Base-by-base conservation (phyloP, 2,797 vertebrate species). In the Sphenodon punctatus region DNA sequence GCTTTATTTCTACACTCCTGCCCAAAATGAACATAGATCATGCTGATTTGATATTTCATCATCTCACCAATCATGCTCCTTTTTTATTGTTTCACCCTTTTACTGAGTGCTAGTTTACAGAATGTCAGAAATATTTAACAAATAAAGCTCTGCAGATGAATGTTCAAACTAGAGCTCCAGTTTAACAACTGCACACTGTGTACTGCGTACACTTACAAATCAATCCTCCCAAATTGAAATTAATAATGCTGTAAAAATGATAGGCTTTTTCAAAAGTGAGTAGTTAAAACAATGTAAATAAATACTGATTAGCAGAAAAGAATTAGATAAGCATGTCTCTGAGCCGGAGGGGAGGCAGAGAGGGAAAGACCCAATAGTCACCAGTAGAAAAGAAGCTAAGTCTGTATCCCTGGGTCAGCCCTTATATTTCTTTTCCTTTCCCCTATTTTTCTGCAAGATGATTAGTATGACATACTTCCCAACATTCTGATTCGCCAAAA, bases 201-300 rank as follows among this genome's bases (percentile, higher is more conserved):
- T 59, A 88, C 88, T 49, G 48, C 53, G 78, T 59, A 27, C 80
- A 87, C 78, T 87, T 90, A 85, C 63, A 71, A 78, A 78, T 78
- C 78, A 75, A 25, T 76, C 39, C 45, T 75, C 82, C 88, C 81
- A 63, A 86, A 86, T 30, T 56, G 75, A 88, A 93, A 91, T 80
- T 55, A 91, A 79, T 80, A 83, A 69, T 49, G 42, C 74, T 80
- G 82, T 78, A 80, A 66, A 75, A 85, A 88, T 72, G 68, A 71
- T 30, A 66, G 76, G 78, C 60, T 93, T 92, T 85, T 77, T 80
- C 45, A 78, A 67, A 83, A 42, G 79, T 25, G 25, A 41, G 67
- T 71, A 78, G 72, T 64, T 82, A 74, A 70, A 89, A 89, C 88
- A 75, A 14, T 12, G 36, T 53, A 81, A 84, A 82, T 74, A 91